Evolutionary conservation across 2,797 vertebrate species (phyloP), one percentile per base, ranked within the genome.

Genomic region (Odontamblyopus rebecca): DNA sequence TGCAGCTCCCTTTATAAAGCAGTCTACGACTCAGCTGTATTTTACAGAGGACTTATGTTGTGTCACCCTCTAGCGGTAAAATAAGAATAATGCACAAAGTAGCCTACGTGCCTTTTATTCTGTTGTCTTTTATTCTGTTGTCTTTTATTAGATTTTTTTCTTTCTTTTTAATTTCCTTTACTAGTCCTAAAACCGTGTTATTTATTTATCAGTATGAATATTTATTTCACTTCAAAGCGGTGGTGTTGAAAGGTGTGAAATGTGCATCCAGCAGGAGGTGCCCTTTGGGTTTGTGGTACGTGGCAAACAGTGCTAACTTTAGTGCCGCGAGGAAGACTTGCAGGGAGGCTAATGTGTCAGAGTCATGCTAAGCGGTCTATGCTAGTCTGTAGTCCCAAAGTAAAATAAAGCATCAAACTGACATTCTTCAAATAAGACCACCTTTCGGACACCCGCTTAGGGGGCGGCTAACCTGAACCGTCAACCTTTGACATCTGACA

Each of bases 291-390:
- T 11, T 1, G 4, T 29, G 4, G 0, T 41, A 61, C 29, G 44
- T 50, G 26, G 1, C 29, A 19, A 56, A 64, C 57, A 12, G n/a
- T 26, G 27, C 59, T 15, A 68, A 30, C 13, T 71, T 60, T 54
- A 56, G 4, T 26, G 1, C 26, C 44, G 56, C 78, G 88, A 89
- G 84, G 84, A 86, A 82, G 78, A 76, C 50, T 2, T 26, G 30
- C 11, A 7, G 74, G 38, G 51, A 13, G 77, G 74, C 74, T 86
- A 60, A 11, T 23, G n/a, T 50, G 87, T 85, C 75, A 81, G 53
- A 85, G 81, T 57, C 61, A 80, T 69, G 83, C 74, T 83, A 84
- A 85, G 63, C 84, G 83, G 32, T 41, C 26, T 8, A 32, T 41
- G 53, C 67, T 80, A 77, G 82, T 82, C 74, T 54, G 82, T 80